Conservation (phyloP, 1,140 invertebrate genomes). For the Drosophila obscura region DNA sequence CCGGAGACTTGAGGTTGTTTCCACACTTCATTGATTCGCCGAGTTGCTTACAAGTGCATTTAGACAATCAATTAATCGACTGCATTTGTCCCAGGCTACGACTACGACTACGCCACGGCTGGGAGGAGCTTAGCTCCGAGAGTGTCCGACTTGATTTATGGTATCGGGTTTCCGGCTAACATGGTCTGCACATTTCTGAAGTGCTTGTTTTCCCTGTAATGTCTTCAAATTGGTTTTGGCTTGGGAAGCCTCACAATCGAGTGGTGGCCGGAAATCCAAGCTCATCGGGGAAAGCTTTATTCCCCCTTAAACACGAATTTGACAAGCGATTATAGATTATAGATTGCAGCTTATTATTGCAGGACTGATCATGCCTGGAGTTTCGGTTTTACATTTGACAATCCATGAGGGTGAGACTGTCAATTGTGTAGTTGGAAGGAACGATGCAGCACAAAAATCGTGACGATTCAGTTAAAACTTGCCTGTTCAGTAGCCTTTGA, state of each 20-base stretch:
- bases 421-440: no score
- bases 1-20: slow-evolving; percentile 57
- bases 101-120: neutral
- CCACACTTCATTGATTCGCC: slow-evolving; percentile 79
- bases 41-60: slow-evolving; percentile 82
- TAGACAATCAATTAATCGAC: slow-evolving; percentile 83
- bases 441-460: no score
- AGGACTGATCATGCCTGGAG: slow-evolving; percentile 16
- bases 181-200: slow-evolving; percentile 55
- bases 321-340: slow-evolving; percentile 56
- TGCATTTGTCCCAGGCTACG: slow-evolving; percentile 50
- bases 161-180: slow-evolving; percentile 58
- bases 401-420: no score
- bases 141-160: slow-evolving; percentile 75
- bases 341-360: slow-evolving; percentile 21
- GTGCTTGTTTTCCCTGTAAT: slow-evolving; percentile 37
- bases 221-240: slow-evolving; percentile 35
- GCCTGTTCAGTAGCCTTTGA: no score
- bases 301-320: slow-evolving; percentile 37
- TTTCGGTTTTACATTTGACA: neutral
- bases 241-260: slow-evolving; percentile 54
- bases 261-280: slow-evolving; percentile 3
- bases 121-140: slow-evolving; percentile 35
- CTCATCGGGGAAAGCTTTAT: slow-evolving; percentile 39
- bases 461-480: no score